Percentiles rank a stretch among this genome's conserved stretches.
These are phyloP conservation scores for Microplitis manilae DNA, from an alignment of 2,888 invertebrate species.

Conservation along the genomic window DNA sequence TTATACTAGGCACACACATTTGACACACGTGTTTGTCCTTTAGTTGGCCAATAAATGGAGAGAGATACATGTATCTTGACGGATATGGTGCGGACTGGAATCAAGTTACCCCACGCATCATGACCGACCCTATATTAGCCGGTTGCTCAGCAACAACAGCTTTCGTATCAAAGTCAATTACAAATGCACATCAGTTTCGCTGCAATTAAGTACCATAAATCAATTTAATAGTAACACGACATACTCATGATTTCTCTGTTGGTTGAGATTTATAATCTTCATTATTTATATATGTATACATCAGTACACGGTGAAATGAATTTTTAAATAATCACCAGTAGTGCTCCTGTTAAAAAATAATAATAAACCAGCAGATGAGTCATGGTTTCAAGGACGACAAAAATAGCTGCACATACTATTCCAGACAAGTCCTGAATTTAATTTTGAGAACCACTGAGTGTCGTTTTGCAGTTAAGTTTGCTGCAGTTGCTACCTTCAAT, in stretches of 20 bases:
- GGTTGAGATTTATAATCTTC: background rate
- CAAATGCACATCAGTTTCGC: constrained; percentile 6
- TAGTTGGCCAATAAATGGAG: constrained; percentile 12
- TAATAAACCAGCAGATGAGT: background rate
- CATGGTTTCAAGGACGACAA: background rate
- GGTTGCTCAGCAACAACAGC: constrained; percentile 32
- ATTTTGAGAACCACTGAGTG: constrained; percentile 58
- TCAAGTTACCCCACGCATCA: constrained; percentile 60
- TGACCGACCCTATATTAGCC: constrained; percentile 16
- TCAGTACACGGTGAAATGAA: background rate
- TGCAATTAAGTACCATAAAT: constrained; percentile 6
- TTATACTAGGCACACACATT: constrained; percentile 11
- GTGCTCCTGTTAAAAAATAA: background rate
- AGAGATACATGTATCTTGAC: constrained; percentile 39
- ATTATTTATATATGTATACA: background rate
- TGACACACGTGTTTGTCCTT: constrained; percentile 15
- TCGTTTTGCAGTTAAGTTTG: constrained; percentile 46
- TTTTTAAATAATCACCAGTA: background rate
- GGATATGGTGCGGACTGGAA: constrained; percentile 50
- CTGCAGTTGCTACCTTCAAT: constrained; percentile 60
- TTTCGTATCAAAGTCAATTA: constrained; percentile 36
- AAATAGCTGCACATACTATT: constrained; percentile 2
- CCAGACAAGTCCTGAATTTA: constrained; percentile 24
- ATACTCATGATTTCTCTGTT: background rate
- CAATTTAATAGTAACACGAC: background rate